Base-by-base conservation (phyloP, 2,888 invertebrate species). In the Stegana nigrithorax region DNA sequence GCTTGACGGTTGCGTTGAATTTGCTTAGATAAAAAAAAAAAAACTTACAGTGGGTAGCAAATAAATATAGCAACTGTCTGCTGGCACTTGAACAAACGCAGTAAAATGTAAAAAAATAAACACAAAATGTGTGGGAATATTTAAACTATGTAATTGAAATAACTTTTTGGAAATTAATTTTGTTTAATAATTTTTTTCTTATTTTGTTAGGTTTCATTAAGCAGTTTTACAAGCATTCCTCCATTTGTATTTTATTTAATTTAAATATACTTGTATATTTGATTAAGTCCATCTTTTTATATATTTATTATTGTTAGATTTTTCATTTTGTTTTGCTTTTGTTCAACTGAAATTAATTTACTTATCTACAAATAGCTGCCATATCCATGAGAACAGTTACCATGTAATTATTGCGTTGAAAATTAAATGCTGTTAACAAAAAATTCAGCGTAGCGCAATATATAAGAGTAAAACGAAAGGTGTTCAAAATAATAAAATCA, bases 311-410 rank as follows among this genome's bases (percentile, higher is more conserved):
- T 42, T 44, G 21, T 19, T 39, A 23, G 14, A 56, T 57, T 44
- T 57, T 21, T 51, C 14, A 2, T 4, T 17, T 27, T 23, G n/a
- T 26, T 51, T 14, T 12, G 12, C 29, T 64, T 68, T 73, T 71
- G n/a, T 17, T 47, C 26, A 60, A 72, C 65, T 72, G 70, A 73
- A 73, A 76, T 76, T 67, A 68, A 73, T 76, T 80, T 83, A 81
- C 83, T 83, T 85, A 85, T 84, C 84, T 85, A 85, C 84, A 84
- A 71, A 81, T 85, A 85, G 85, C 85, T 85, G 85, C 84, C 85
- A 76, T 84, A 81, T 85, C 85, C 85, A 84, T 85, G 85, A 85
- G 85, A 85, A 84, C 81, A 84, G 81, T 84, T 83, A 78, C 70
- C 32, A 36, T 36, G 14, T 50, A 50, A 26, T 26, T 50, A 26